Percentiles rank a stretch among this genome's conserved stretches.
Conservation (phyloP, 1,140 invertebrate species). For the Anoplophora glabripennis region DNA sequence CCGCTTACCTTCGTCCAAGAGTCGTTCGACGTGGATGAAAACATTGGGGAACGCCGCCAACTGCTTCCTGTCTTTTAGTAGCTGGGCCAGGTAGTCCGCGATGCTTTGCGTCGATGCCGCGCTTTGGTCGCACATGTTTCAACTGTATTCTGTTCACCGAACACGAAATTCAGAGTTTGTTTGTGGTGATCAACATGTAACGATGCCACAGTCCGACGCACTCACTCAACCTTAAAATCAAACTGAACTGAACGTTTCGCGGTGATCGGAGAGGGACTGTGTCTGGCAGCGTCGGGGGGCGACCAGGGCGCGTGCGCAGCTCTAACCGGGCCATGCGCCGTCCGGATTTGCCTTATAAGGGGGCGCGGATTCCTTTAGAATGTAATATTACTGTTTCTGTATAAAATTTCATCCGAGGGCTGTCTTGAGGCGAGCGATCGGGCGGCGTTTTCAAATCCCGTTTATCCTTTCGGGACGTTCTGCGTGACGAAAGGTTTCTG, state of each 20-base stretch:
- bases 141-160: not conserved
- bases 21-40: slow-evolving; percentile 97
- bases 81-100: slow-evolving; percentile 99
- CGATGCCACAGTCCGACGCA: slow-evolving; percentile 9
- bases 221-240: slow-evolving; percentile 14
- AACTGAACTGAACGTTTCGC: slow-evolving; percentile 7
- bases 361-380: slow-evolving; percentile 16
- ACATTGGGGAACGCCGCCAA: slow-evolving; percentile 98
- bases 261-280: not conserved
- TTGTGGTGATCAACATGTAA: slow-evolving; percentile 13
- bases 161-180: slow-evolving; percentile 14
- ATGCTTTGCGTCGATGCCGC: slow-evolving; percentile 88
- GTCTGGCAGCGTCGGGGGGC: not conserved
- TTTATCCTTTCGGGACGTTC: too few species aligned
- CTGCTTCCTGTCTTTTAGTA: slow-evolving; percentile 99
- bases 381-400: slow-evolving; percentile 22
- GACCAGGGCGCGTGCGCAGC: slow-evolving; percentile 5
- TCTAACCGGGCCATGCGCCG: slow-evolving; percentile 24
- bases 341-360: slow-evolving; percentile 29
- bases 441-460: too few species aligned
- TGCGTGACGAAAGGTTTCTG: too few species aligned
- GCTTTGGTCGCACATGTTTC: slow-evolving; percentile 58
- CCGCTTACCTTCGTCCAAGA: slow-evolving; percentile 97
- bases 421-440: not conserved
- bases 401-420: slow-evolving; percentile 14